Conservation (phyloP, 2,113 vertebrate genomes). For the Gallinago jamesoni region DNA sequence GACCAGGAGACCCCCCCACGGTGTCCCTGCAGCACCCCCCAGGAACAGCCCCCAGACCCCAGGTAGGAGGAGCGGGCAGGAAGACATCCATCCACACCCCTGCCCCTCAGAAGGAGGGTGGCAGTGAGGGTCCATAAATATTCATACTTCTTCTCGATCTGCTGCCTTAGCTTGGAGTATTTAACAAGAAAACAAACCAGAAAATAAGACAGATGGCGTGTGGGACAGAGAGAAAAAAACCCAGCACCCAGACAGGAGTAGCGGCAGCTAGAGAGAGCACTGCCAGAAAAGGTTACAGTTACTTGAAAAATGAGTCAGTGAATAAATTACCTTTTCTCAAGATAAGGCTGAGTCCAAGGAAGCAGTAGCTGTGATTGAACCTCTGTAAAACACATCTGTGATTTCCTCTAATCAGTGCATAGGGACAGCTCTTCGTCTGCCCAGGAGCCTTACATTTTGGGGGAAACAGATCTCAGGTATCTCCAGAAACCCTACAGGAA, state of each 20-base stretch:
- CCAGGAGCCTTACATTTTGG: not conserved
- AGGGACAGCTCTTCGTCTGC: not conserved
- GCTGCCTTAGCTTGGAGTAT: not conserved
- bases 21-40: too few relatives aligned
- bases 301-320: not conserved
- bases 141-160: not conserved
- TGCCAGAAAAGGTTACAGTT: not conserved
- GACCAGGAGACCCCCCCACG: not conserved
- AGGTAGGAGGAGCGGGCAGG: not conserved
- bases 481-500: not conserved
- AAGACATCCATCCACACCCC: not conserved
- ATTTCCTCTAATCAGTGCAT: not conserved
- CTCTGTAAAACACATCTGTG: not conserved
- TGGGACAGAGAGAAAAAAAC: not conserved
- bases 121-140: not conserved
- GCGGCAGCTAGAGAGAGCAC: not conserved
- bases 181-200: slow-evolving; percentile 9
- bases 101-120: not conserved
- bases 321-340: not conserved
- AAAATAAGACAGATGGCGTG: slow-evolving; percentile 28
- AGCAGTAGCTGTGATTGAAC: not conserved
- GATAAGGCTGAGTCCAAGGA: not conserved
- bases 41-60: too few relatives aligned
- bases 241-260: not conserved
- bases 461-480: not conserved